phyloP scores from a whole-genome alignment of 2,113 vertebrate genomes.

The Ammodytes marinus region DNA sequence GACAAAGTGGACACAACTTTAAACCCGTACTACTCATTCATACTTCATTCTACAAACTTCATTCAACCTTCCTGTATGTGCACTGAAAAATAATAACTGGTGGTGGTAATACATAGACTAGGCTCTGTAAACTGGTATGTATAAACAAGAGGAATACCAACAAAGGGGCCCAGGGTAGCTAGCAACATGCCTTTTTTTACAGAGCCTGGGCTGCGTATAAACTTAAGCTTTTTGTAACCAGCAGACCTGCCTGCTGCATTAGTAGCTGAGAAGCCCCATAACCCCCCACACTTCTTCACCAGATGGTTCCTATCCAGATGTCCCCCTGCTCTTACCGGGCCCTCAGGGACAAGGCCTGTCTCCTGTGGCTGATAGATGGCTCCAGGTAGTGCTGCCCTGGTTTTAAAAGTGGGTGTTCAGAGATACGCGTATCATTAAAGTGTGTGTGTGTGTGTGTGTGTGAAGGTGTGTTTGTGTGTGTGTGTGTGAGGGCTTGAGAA shows the following conservation, averaged over 20 bases:
- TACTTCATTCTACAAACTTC: too few species aligned
- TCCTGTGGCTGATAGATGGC: slow-evolving; percentile 73
- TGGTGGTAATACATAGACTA: too few species aligned
- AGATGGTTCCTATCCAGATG: slow-evolving; percentile 78
- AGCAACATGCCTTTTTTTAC: too few species aligned
- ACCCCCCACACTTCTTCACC: slow-evolving; percentile 21
- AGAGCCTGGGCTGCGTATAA: too few species aligned
- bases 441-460: too few species aligned
- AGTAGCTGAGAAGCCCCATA: slow-evolving; percentile 22
- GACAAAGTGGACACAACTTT: not conserved
- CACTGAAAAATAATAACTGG: too few species aligned
- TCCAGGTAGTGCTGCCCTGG: slow-evolving; percentile 66
- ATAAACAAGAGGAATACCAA: too few species aligned
- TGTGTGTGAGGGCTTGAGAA: slow-evolving; percentile 33
- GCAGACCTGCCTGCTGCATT: slow-evolving; percentile 48
- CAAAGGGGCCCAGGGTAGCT: too few species aligned
- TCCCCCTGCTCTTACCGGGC: slow-evolving; percentile 51
- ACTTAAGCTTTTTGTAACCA: slow-evolving; percentile 27
- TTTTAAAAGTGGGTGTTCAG: slow-evolving; percentile 50
- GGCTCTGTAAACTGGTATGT: too few species aligned
- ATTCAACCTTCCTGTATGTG: too few species aligned
- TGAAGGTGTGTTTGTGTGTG: not conserved
- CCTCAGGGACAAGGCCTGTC: slow-evolving; percentile 66
- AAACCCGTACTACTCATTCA: too few species aligned
- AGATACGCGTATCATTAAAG: slow-evolving; percentile 44